These are phyloP conservation scores for Hoplias malabaricus DNA, from an alignment of 2,113 vertebrate genomes.

Conservation along the genomic window DNA sequence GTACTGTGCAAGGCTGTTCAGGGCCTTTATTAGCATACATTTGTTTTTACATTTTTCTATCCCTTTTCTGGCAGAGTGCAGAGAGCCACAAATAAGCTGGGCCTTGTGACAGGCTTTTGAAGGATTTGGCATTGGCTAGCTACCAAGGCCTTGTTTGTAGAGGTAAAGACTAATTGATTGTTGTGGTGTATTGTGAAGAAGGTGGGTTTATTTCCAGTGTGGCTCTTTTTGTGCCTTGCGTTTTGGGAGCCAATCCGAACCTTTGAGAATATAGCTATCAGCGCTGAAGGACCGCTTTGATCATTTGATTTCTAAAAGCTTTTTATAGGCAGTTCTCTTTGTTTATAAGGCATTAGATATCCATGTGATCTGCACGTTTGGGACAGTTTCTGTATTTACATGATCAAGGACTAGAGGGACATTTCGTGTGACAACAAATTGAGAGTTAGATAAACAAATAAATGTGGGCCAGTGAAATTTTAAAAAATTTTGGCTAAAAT, in stretches of 20 bases:
- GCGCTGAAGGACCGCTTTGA: too few relatives aligned
- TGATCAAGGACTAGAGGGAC: too few relatives aligned
- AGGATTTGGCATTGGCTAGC: background rate
- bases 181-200: background rate
- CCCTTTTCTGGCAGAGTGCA: background rate
- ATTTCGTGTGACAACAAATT: too few relatives aligned
- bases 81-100: background rate
- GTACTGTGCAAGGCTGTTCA: background rate
- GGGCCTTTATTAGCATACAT: background rate
- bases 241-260: background rate
- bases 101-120: background rate
- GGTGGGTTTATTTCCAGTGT: background rate
- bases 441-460: too few relatives aligned
- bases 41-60: slow-evolving; percentile 4
- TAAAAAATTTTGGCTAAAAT: too few relatives aligned
- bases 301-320: too few relatives aligned
- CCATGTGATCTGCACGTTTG: too few relatives aligned
- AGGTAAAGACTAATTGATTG: background rate
- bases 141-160: background rate
- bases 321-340: too few relatives aligned
- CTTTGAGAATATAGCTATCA: background rate
- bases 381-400: too few relatives aligned
- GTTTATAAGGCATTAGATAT: too few relatives aligned
- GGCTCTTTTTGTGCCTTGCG: background rate
- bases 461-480: too few relatives aligned